These are phyloP conservation scores for Alaudala cheleensis DNA, from an alignment of 2,113 vertebrate species.

Conservation along the genomic window DNA sequence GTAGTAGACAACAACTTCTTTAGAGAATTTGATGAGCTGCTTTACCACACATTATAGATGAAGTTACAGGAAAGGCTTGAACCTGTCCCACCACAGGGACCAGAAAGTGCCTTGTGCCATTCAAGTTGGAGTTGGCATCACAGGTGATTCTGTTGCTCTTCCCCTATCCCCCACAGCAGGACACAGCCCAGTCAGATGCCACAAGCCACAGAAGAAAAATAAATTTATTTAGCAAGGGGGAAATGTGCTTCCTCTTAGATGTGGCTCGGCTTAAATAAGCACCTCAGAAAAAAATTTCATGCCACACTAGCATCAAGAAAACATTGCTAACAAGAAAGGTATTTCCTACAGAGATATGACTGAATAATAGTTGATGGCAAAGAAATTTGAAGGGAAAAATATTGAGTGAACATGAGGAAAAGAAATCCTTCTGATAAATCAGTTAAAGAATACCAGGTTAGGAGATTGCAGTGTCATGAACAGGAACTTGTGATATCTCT, in stretches of 20 bases:
- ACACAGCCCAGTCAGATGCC: neutral
- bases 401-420: neutral
- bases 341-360: neutral
- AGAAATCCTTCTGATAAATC: neutral
- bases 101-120: accelerated
- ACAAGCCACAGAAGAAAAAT: neutral
- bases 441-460: neutral
- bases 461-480: neutral
- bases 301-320: neutral
- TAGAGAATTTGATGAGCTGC: neutral
- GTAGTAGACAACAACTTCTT: neutral
- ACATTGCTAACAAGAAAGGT: neutral
- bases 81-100: accelerated
- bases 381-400: neutral
- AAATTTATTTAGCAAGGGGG: neutral
- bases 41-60: neutral
- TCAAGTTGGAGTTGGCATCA: neutral
- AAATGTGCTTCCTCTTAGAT: neutral
- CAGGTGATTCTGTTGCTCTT: neutral
- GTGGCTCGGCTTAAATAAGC: neutral
- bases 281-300: neutral
- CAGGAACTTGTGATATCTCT: neutral
- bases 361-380: neutral
- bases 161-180: neutral
- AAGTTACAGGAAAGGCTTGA: neutral